These are phyloP conservation scores for Ptycholaimellus sp. DNA, from an alignment of 2,888 invertebrate genomes.

Conservation along the genomic window DNA sequence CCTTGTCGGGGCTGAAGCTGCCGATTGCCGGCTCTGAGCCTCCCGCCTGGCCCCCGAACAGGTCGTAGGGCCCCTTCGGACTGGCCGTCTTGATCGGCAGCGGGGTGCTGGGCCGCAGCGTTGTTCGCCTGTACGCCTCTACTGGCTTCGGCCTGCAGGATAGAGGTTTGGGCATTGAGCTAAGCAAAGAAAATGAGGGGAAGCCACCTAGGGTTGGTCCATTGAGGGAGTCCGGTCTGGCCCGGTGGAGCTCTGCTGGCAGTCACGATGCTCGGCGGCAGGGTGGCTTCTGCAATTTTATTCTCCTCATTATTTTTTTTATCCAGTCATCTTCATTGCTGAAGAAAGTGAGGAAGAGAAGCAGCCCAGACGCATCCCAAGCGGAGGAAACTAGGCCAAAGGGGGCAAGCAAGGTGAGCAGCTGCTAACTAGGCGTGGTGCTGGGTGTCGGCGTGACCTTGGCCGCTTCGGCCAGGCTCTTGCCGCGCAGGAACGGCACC, in stretches of 20 bases:
- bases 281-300: constrained; percentile 5
- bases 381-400: not conserved
- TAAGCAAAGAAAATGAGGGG: too few species aligned
- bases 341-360: not conserved
- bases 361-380: not conserved
- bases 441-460: constrained; percentile 4
- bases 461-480: not conserved
- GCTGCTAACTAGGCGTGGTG: constrained; percentile 1
- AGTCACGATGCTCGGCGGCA: constrained; percentile 14
- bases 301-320: not conserved
- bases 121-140: not conserved
- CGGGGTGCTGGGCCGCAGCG: constrained; percentile 4
- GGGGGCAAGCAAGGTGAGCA: not conserved
- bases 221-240: not conserved
- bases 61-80: not conserved
- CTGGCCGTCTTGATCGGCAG: not conserved
- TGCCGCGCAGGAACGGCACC: constrained; percentile 16
- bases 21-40: too few species aligned
- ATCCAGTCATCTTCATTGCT: too few species aligned
- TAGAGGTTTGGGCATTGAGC: too few species aligned
- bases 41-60: too few species aligned
- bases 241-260: constrained; percentile 5
- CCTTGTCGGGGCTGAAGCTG: not conserved
- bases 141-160: not conserved
- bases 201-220: constrained; percentile 2